These are phyloP conservation scores for Tapirus terrestris DNA, from an alignment of 2,113 vertebrate genomes.

Conservation along the genomic window DNA sequence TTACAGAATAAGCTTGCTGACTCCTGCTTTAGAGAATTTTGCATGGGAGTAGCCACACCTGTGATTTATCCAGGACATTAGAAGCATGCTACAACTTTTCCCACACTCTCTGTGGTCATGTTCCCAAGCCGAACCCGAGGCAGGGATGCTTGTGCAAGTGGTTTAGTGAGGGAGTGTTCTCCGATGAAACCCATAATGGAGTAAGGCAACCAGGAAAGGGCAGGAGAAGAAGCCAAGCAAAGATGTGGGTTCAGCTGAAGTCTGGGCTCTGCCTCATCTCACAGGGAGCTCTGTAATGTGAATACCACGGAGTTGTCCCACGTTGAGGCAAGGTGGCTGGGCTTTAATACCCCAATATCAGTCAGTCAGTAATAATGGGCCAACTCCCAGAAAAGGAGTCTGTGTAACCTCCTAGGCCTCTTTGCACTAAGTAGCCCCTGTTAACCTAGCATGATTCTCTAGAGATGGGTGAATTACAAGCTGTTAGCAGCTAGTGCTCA, in stretches of 20 bases:
- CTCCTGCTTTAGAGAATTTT: conserved; percentile 6
- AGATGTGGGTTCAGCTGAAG: neutral
- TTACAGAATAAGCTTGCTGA: neutral
- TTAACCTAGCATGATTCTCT: neutral
- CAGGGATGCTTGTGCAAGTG: neutral
- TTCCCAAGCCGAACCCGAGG: neutral
- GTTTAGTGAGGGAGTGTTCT: neutral
- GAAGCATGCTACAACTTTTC: neutral
- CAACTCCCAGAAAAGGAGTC: neutral
- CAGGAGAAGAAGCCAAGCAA: neutral
- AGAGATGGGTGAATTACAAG: neutral
- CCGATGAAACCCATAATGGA: neutral
- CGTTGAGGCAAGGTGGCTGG: neutral
- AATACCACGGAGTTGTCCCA: neutral
- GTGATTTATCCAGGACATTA: neutral
- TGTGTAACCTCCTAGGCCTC: neutral
- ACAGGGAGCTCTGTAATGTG: neutral
- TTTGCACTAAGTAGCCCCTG: neutral
- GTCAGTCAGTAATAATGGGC: neutral
- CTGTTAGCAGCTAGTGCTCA: neutral
- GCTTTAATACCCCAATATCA: neutral
- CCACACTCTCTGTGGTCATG: neutral
- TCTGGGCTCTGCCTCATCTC: neutral
- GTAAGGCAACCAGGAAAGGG: neutral
- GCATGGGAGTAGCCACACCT: neutral